These are phyloP conservation scores for Cheirogaleus medius DNA, from an alignment of 2,113 vertebrate species.

Conservation along the genomic window DNA sequence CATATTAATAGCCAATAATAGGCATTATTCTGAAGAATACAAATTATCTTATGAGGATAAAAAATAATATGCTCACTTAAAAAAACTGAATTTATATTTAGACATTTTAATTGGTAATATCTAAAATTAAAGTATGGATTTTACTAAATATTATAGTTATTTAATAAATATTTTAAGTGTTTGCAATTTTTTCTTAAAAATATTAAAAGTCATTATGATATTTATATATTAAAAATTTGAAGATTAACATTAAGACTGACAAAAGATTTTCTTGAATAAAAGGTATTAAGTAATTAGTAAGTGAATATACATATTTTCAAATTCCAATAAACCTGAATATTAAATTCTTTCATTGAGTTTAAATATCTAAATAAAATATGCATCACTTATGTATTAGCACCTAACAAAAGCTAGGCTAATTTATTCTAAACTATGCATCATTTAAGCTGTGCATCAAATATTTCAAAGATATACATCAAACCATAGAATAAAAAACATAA, in stretches of 20 bases:
- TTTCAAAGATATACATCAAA: neutral
- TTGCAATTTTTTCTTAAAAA: neutral
- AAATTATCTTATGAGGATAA: fast-evolving
- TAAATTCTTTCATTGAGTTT: neutral
- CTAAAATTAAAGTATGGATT: neutral
- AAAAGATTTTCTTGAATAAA: neutral
- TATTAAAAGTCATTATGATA: neutral
- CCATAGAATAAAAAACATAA: neutral
- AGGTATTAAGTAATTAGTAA: neutral
- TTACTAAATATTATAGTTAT: neutral
- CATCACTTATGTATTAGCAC: neutral
- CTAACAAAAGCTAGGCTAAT: neutral
- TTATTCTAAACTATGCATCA: neutral
- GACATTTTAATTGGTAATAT: neutral
- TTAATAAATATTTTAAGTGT: neutral
- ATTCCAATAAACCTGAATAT: neutral
- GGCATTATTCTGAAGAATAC: neutral
- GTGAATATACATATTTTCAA: neutral
- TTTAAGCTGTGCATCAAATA: neutral
- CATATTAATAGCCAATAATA: neutral
- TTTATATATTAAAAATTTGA: neutral
- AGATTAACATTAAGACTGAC: neutral
- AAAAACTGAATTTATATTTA: neutral
- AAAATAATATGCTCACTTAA: neutral
- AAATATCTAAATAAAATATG: neutral